These are phyloP conservation scores for Dromococcyx pavoninus DNA, from an alignment of 2,797 vertebrate species.

Conservation along the genomic window DNA sequence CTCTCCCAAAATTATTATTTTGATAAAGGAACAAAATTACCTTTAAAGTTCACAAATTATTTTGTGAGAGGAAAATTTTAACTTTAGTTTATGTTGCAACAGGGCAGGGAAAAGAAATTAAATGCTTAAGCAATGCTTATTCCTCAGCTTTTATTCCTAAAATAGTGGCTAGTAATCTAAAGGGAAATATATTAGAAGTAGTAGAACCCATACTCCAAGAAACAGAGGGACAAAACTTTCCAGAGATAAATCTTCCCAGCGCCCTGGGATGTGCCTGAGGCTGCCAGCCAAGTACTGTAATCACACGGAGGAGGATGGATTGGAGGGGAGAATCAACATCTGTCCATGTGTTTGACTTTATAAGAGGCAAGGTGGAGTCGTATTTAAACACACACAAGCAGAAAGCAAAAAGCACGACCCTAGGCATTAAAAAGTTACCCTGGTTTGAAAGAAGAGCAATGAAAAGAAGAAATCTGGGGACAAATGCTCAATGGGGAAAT, in stretches of 20 bases:
- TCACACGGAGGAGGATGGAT: rapidly evolving
- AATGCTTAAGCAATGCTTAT: neutral
- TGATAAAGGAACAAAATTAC: neutral
- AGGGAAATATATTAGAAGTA: neutral
- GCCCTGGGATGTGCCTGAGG: neutral
- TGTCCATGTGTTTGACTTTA: neutral
- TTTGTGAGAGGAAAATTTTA: neutral
- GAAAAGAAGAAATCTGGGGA: neutral
- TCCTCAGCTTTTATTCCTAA: neutral
- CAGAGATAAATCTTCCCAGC: neutral
- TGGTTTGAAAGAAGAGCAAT: neutral
- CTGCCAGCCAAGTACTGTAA: neutral
- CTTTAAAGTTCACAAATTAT: neutral
- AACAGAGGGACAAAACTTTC: neutral
- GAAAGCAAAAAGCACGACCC: neutral
- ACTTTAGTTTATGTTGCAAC: neutral
- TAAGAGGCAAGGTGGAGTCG: neutral
- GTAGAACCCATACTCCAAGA: neutral
- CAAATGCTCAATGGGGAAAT: neutral
- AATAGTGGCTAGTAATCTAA: neutral
- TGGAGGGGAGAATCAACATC: neutral
- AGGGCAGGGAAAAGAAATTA: neutral
- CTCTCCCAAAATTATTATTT: neutral
- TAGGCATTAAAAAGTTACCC: neutral
- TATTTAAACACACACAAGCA: neutral